phyloP scores from a whole-genome alignment of 2,888 invertebrate species.

The Diachrysia chrysitis region DNA sequence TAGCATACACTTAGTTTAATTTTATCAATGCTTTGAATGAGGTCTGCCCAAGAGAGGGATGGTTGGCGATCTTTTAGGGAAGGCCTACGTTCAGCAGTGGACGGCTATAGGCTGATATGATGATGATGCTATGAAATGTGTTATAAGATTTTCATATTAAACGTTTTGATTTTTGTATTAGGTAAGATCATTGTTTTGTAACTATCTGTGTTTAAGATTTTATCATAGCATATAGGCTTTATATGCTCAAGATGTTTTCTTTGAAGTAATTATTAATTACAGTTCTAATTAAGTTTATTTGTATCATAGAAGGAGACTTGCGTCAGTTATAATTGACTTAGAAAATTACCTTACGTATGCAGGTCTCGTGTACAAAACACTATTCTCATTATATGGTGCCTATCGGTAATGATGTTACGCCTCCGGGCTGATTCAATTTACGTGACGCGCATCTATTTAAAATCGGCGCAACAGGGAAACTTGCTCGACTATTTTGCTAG shows the following conservation, averaged over 20 bases:
- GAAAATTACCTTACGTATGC: slow-evolving; percentile 72
- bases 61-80: too few relatives aligned
- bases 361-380: slow-evolving; percentile 68
- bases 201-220: too few relatives aligned
- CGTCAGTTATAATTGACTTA: slow-evolving; percentile 60
- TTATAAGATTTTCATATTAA: too few relatives aligned
- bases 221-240: not conserved
- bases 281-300: not conserved
- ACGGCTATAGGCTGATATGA: too few relatives aligned
- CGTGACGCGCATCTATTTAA: slow-evolving; percentile 59
- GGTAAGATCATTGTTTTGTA: too few relatives aligned
- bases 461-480: slow-evolving; percentile 33
- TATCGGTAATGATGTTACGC: slow-evolving; percentile 68
- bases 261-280: slow-evolving; percentile 11
- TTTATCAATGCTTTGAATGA: not conserved
- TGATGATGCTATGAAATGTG: slow-evolving; percentile 5
- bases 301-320: slow-evolving; percentile 24
- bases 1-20: not conserved
- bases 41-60: too few relatives aligned
- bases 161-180: too few relatives aligned
- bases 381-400: slow-evolving; percentile 64
- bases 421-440: slow-evolving; percentile 58
- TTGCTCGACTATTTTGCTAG: slow-evolving; percentile 35
- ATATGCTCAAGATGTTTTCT: not conserved
- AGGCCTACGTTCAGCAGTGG: too few relatives aligned